Evolutionary conservation across 2,888 invertebrate genomes (phyloP), one percentile per base, ranked within the genome.

Genomic region (Morinoia aosen): DNA sequence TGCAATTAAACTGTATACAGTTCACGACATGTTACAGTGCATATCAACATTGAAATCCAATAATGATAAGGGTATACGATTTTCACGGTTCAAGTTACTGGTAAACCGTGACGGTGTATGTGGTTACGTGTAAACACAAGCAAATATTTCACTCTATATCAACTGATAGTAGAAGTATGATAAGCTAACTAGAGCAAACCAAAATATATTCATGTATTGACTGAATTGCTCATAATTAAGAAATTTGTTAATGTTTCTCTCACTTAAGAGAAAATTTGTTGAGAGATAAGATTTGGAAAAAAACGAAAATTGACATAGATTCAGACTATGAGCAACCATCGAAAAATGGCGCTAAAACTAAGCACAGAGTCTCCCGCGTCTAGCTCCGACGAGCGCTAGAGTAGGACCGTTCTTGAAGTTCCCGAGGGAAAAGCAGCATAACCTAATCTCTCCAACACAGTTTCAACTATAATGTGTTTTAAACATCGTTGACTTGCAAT

Each of bases 351-450:
- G 33, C 25, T 33, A 76, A 76, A 76, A 76, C 76, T 76, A 76
- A 76, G 76, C 76, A 64, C 64, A 33, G 76, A 3, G 14, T 76
- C 19, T 76, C 76, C 76, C 76, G 48, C 33, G 76, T 76, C 76
- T 33, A 33, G 25, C 25, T 76, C 76, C 76, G 33, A 76, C 25
- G 76, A 25, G 19, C 76, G 33, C 25, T 61, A 25, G 76, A 76
- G 76, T 76, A 76, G 76, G 76, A 76, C 76, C 76, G 76, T 76
- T 76, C 76, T 76, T 33, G 76, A 76, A 76, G 76, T 76, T 33
- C 25, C 76, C 76, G 25, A 33, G 25, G 76, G 76, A 76, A 76
- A 76, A 76, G 10, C 76, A 16, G 19, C 76, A 33, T 2, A 61
- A 61, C 61, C 61, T 61, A 61, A 61, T 61, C 61, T 76, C 19